Conservation (phyloP, 1,140 invertebrate genomes). For the Drosophila persimilis region DNA sequence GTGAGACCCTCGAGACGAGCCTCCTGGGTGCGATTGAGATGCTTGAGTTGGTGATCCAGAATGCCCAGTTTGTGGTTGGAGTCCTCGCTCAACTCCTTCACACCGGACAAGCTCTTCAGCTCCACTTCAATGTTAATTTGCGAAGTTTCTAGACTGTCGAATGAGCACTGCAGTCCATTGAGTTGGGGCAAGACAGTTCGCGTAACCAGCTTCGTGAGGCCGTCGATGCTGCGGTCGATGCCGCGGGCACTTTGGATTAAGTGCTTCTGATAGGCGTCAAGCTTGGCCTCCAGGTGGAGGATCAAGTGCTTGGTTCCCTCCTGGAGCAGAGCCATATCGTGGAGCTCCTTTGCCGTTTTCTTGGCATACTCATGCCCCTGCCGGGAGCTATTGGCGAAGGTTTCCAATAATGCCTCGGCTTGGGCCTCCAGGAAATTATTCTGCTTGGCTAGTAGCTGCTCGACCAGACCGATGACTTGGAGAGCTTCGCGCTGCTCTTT, state of each 20-base stretch:
- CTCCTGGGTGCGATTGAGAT: slow-evolving; percentile 53
- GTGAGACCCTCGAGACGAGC: slow-evolving; percentile 29
- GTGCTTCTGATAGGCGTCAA: slow-evolving; percentile 56
- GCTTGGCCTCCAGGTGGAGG: slow-evolving; percentile 34
- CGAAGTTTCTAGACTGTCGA: slow-evolving; percentile 59
- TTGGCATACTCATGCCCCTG: slow-evolving; percentile 31
- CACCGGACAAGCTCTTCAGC: slow-evolving; percentile 39
- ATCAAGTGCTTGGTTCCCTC: slow-evolving; percentile 43
- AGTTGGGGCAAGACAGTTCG: slow-evolving; percentile 56
- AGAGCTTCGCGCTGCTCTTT: slow-evolving; percentile 43
- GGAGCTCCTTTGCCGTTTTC: slow-evolving; percentile 32
- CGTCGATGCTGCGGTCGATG: slow-evolving; percentile 50
- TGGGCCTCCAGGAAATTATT: slow-evolving; percentile 18
- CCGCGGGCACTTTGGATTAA: slow-evolving; percentile 40
- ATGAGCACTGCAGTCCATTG: slow-evolving; percentile 61
- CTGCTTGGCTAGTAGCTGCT: slow-evolving; percentile 31
- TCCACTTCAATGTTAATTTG: slow-evolving; percentile 67
- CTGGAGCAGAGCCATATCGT: slow-evolving; percentile 32
- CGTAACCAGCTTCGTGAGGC: slow-evolving; percentile 54
- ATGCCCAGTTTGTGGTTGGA: slow-evolving; percentile 43
- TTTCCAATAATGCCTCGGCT: slow-evolving; percentile 28
- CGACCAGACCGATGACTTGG: slow-evolving; percentile 22
- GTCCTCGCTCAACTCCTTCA: slow-evolving; percentile 43
- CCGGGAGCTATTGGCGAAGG: slow-evolving; percentile 31
- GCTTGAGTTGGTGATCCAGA: slow-evolving; percentile 36